phyloP scores from a whole-genome alignment of 2,797 vertebrate genomes.

The Clarias platycephalus region DNA sequence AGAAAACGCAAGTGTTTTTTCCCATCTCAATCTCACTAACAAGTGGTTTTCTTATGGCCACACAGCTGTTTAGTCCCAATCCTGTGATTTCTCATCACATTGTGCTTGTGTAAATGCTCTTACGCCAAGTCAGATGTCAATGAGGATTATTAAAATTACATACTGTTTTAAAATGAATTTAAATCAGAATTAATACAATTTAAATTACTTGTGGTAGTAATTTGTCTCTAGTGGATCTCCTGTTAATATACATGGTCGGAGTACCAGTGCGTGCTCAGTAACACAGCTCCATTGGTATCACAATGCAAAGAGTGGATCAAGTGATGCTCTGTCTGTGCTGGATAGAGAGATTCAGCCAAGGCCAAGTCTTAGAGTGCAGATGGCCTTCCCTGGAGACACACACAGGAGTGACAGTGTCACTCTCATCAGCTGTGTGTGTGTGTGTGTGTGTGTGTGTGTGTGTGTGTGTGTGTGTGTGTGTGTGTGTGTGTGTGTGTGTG shows the following conservation, averaged over 20 bases:
- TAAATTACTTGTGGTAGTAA: background rate
- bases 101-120: too few relatives aligned
- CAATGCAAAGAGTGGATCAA: constrained; percentile 58
- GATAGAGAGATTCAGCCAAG: constrained; percentile 62
- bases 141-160: background rate
- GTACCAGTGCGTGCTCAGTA: constrained; percentile 48
- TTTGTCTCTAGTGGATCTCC: background rate
- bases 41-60: too few relatives aligned
- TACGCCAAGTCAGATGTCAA: too few relatives aligned
- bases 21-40: too few relatives aligned
- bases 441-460: constrained; percentile 46
- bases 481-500: too few relatives aligned
- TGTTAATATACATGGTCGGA: constrained; percentile 33
- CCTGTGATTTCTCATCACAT: too few relatives aligned
- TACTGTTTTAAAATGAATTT: background rate
- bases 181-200: background rate
- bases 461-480: constrained; percentile 44
- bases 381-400: constrained; percentile 72
- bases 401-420: constrained; percentile 76
- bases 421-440: constrained; percentile 77
- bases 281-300: constrained; percentile 54
- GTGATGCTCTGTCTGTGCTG: constrained; percentile 57
- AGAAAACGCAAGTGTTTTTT: too few relatives aligned
- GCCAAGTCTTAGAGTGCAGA: constrained; percentile 72
- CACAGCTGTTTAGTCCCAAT: too few relatives aligned